These are phyloP conservation scores for Agelaius tricolor DNA, from an alignment of 2,113 vertebrate species.

Conservation along the genomic window DNA sequence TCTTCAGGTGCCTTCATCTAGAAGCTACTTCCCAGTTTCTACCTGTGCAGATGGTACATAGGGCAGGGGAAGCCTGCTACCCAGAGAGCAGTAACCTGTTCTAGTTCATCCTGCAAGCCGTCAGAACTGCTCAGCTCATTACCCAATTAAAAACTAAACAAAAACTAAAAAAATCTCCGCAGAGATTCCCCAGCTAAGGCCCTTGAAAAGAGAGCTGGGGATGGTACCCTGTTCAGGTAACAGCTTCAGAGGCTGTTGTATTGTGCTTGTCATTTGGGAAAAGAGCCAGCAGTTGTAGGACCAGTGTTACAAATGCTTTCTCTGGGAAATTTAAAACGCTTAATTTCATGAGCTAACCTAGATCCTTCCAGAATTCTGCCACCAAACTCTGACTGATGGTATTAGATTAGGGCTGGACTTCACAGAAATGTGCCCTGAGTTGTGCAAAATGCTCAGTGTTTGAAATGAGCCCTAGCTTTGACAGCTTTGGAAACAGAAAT, in stretches of 20 bases:
- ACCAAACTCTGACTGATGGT: neutral
- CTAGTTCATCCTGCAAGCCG: constrained; percentile 45
- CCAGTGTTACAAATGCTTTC: constrained; percentile 46
- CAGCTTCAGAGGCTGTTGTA: constrained; percentile 77
- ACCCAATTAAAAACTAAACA: constrained; percentile 66
- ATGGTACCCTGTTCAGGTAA: constrained; percentile 77
- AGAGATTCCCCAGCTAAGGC: constrained; percentile 73
- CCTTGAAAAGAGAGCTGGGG: constrained; percentile 66
- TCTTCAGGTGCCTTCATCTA: constrained; percentile 31
- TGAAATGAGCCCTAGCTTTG: constrained; percentile 14
- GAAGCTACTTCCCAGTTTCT: constrained; percentile 45
- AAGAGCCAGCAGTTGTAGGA: constrained; percentile 61
- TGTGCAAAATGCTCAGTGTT: neutral
- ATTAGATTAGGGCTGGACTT: neutral
- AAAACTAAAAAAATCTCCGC: constrained; percentile 64
- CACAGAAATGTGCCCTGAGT: neutral
- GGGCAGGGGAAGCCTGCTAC: constrained; percentile 16
- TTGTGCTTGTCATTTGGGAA: constrained; percentile 80
- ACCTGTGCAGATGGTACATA: constrained; percentile 23
- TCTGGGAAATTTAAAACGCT: constrained; percentile 9
- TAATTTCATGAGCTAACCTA: constrained; percentile 14
- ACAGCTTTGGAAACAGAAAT: constrained; percentile 22
- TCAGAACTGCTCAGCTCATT: constrained; percentile 72
- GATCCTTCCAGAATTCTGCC: constrained; percentile 30
- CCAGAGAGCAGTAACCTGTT: constrained; percentile 54